Conservation (phyloP, 2,888 invertebrate species). For the Metopia argyrocephala region DNA sequence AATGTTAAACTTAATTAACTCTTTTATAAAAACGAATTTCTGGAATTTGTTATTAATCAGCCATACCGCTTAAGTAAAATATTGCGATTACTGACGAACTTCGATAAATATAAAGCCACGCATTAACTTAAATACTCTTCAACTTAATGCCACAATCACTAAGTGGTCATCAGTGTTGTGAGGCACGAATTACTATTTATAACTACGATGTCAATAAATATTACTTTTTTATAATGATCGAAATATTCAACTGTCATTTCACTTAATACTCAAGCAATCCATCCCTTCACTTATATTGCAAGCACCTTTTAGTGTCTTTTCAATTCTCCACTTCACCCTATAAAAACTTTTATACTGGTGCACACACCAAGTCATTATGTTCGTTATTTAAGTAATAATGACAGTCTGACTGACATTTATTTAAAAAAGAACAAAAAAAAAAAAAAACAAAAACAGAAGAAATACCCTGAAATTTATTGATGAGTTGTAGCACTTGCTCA, state of each 20-base stretch:
- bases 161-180: constrained; percentile 61
- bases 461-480: constrained; percentile 55
- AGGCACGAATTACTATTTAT: constrained; percentile 60
- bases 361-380: background rate
- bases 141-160: constrained; percentile 35
- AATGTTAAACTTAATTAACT: no score
- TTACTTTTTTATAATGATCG: constrained; percentile 43
- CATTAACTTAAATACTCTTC: constrained; percentile 29
- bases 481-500: constrained; percentile 40
- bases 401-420: constrained; percentile 55
- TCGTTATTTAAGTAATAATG: constrained; percentile 34
- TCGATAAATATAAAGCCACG: background rate
- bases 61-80: background rate
- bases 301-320: background rate
- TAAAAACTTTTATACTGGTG: background rate
- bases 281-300: background rate
- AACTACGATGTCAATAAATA: constrained; percentile 60
- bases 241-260: constrained; percentile 45
- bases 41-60: background rate
- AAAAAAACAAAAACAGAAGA: background rate
- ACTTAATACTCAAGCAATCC: constrained; percentile 6
- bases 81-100: background rate
- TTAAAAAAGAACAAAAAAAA: constrained; percentile 34
- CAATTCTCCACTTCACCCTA: constrained; percentile 13
- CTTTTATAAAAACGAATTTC: no score